phyloP scores from a whole-genome alignment of 2,797 vertebrate species.

The Rousettus madagascariensis region DNA sequence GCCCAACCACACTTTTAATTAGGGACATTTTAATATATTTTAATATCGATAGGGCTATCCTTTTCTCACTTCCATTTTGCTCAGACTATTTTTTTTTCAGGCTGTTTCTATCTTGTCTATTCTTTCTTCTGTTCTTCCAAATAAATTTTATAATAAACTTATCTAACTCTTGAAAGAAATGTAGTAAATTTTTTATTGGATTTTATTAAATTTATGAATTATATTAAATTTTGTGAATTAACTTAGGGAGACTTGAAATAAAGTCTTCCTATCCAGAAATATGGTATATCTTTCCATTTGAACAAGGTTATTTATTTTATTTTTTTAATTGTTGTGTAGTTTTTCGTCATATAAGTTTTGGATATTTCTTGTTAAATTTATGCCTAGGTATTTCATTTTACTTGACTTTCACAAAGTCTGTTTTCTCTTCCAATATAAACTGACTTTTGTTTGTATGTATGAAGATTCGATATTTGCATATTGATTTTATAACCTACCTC shows the following conservation, averaged over 20 bases:
- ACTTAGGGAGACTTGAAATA: background rate
- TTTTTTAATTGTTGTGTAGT: background rate
- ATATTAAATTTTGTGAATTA: background rate
- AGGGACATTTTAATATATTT: background rate
- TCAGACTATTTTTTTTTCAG: background rate
- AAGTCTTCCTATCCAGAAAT: no score
- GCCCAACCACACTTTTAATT: background rate
- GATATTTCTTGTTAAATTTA: background rate
- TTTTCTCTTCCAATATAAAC: background rate
- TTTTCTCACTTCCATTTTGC: background rate
- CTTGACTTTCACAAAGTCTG: background rate
- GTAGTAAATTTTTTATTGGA: background rate
- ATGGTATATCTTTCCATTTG: background rate
- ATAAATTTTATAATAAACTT: background rate
- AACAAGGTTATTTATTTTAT: background rate
- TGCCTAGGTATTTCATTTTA: no score
- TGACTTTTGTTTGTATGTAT: background rate
- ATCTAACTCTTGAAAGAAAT: background rate
- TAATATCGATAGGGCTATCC: background rate
- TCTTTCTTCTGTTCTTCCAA: background rate
- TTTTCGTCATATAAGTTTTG: background rate
- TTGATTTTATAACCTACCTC: background rate
- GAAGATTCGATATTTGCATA: background rate
- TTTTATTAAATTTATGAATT: background rate
- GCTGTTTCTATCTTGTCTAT: background rate